phyloP scores from a whole-genome alignment of 2,888 invertebrate species.

The Drosophila borealis region DNA sequence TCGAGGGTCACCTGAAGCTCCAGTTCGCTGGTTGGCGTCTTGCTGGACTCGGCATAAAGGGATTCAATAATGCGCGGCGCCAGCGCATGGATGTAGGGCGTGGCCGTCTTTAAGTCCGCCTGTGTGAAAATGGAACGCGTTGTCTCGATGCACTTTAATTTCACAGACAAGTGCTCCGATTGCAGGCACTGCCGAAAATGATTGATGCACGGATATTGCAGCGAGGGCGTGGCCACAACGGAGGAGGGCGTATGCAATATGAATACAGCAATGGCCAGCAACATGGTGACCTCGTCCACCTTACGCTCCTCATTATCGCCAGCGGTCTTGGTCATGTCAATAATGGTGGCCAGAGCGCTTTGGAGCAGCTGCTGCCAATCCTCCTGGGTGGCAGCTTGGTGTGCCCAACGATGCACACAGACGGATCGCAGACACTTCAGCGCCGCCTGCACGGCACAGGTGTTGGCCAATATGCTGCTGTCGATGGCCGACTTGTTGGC shows the following conservation, averaged over 20 bases:
- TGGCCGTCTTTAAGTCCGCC: conserved; percentile 89
- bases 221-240: conserved; percentile 91
- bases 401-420: conserved; percentile 88
- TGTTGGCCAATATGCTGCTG: conserved; percentile 88
- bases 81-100: conserved; percentile 92
- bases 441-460: conserved; percentile 90
- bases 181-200: conserved; percentile 94
- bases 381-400: conserved; percentile 87
- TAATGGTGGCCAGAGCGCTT: conserved; percentile 94
- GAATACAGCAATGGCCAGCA: conserved; percentile 95
- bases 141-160: conserved; percentile 92
- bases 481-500: conserved; percentile 88
- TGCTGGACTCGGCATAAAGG: conserved; percentile 88
- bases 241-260: conserved; percentile 92
- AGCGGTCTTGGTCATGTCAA: conserved; percentile 94
- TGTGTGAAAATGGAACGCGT: conserved; percentile 91
- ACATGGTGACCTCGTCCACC: conserved; percentile 93
- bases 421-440: conserved; percentile 91
- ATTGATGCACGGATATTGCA: conserved; percentile 96
- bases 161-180: conserved; percentile 88
- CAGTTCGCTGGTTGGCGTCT: conserved; percentile 87
- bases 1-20: conserved; percentile 90
- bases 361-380: conserved; percentile 94
- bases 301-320: conserved; percentile 88
- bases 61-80: conserved; percentile 92